Base-by-base conservation (phyloP, 2,888 invertebrate genomes). In the Caenorhabditis angaria region DNA sequence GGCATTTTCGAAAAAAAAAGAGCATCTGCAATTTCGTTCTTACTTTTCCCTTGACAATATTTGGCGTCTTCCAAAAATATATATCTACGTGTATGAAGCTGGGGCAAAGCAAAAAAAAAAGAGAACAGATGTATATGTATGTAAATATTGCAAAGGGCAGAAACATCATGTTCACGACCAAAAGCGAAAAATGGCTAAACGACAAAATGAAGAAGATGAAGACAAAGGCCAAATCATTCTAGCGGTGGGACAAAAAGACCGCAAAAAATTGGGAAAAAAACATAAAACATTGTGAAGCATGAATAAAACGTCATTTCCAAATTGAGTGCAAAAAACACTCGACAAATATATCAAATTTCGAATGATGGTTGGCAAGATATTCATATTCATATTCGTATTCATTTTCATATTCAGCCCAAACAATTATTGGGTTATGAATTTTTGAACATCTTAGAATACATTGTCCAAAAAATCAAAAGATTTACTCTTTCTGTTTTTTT, bases 101-200 rank as follows among this genome's bases (percentile, higher is more conserved):
- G 5, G 8, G 14, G 41, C 10, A 41, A 12, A 41, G 18, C 41
- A 41, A 41, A 6, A 14, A 32, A 32, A 32, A 41, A 12, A 41
- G 3, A 41, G 14, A 12, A 41, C 18, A 14, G 10, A 18, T 41
- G 18, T 14, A 18, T 18, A 41, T 18, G 14, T 41, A 41, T 41
- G 41, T 10, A 14, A 41, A 41, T 12, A 41, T 12, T 10, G 41
- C 8, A 14, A 41, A 41, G 41, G 41, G 5, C 41, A 41, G 18
- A 41, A 41, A 41, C 41, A 41, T 41, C 41, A 41, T 41, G 41
- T 41, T 41, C 41, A n/a, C n/a, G n/a, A n/a, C n/a, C n/a, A n/a
- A n/a, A n/a, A n/a, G n/a, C n/a, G n/a, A n/a, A n/a, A n/a, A n/a
- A n/a, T n/a, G n/a, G n/a, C n/a, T n/a, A n/a, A n/a, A n/a, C n/a